Conservation (phyloP, 2,888 invertebrate species). For the Serrognathus titanus region DNA sequence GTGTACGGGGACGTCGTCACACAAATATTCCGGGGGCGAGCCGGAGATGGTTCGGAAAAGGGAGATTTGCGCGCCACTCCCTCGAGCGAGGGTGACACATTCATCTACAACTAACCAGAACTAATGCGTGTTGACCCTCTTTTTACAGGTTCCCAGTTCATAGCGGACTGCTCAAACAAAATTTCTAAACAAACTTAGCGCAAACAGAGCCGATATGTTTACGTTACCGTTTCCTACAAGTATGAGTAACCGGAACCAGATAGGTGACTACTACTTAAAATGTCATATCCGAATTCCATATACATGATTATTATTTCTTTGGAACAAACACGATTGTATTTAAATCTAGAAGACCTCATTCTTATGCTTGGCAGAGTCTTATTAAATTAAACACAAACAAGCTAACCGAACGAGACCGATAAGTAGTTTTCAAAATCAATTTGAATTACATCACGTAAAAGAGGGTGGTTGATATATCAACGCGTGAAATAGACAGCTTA, state of each 20-base stretch:
- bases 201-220: background rate
- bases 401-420: no score
- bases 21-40: slow-evolving; percentile 18
- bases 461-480: slow-evolving; percentile 15
- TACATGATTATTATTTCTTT: background rate
- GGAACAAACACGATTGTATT: background rate
- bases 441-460: slow-evolving; percentile 1
- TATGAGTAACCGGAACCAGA: background rate
- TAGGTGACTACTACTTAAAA: background rate
- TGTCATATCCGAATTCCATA: slow-evolving; percentile 1
- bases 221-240: no score
- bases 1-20: slow-evolving; percentile 27
- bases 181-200: no score
- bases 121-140: background rate
- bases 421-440: no score
- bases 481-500: slow-evolving; percentile 12
- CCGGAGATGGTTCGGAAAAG: slow-evolving; percentile 9
- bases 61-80: slow-evolving; percentile 13
- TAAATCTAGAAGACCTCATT: background rate
- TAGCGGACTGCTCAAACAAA: no score
- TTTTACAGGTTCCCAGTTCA: background rate
- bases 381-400: no score
- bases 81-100: slow-evolving; percentile 22
- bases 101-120: slow-evolving; percentile 9
- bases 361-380: no score